Percentiles rank a stretch among this genome's conserved stretches.
These are phyloP conservation scores for Caerostris darwini DNA, from an alignment of 1,140 invertebrate genomes.

Conservation along the genomic window DNA sequence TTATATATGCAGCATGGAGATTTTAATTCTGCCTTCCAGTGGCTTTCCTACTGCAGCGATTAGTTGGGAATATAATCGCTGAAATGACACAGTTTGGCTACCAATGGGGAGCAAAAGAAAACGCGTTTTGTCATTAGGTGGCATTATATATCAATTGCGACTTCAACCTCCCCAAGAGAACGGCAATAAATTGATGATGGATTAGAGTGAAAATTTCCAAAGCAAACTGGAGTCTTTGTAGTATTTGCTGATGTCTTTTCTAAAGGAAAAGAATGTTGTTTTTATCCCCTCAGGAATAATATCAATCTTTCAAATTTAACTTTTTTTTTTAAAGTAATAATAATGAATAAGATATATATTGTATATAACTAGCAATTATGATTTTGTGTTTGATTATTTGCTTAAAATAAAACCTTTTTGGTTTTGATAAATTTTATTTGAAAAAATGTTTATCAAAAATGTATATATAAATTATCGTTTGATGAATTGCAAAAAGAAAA, in stretches of 20 bases:
- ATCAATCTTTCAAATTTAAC: too few relatives aligned
- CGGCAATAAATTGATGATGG: background rate
- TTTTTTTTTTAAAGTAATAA: too few relatives aligned
- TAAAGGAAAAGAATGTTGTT: too few relatives aligned
- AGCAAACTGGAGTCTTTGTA: conserved; percentile 9
- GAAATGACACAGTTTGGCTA: conserved; percentile 54
- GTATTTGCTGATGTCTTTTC: background rate
- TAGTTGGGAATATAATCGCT: conserved; percentile 1
- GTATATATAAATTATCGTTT: too few relatives aligned
- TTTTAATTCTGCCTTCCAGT: conserved; percentile 43
- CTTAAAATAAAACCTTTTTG: too few relatives aligned
- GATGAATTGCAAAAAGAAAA: too few relatives aligned
- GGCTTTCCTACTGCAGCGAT: background rate
- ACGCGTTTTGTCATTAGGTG: background rate
- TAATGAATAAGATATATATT: too few relatives aligned
- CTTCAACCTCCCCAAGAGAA: background rate
- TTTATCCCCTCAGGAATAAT: too few relatives aligned
- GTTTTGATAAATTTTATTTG: too few relatives aligned
- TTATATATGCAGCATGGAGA: conserved; percentile 42
- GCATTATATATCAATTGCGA: conserved; percentile 48
- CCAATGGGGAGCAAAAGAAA: background rate
- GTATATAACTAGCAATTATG: too few relatives aligned
- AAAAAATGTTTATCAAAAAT: too few relatives aligned
- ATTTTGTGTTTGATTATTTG: too few relatives aligned
- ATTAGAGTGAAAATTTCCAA: background rate